Evolutionary conservation across 2,113 vertebrate genomes (phyloP), one percentile per base, ranked within the genome.

Genomic region (Haplotaxodon microlepis): DNA sequence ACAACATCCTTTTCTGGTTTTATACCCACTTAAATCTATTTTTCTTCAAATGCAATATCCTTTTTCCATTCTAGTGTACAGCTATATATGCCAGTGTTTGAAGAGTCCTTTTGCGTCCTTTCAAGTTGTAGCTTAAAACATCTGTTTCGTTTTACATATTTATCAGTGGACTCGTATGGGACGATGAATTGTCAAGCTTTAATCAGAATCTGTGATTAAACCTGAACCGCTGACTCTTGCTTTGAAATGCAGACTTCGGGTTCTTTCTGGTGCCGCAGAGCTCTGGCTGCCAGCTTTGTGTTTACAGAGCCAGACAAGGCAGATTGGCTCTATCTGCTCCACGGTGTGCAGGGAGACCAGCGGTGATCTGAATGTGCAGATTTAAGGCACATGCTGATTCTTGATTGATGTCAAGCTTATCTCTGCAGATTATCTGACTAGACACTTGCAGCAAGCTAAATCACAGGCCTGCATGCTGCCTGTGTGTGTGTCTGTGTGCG

Each of bases 391-490:
- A 78, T 8, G 8, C 34, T 17, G 4, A 50, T 71, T 85, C 21
- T 78, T 84, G 87, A 69, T 86, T 82, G 83, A 89, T 90, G 78
- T 38, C 40, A 27, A 42, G 84, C 34, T 84, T 66, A 84, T 86
- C 83, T 84, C 88, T 16, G 82, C 66, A 79, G 73, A 92, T 84
- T 82, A 87, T 88, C 51, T 73, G 53, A 38, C 81, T 42, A 40
- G 42, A 45, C 76, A 86, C 51, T 79, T 61, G 66, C 57, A 51
- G 53, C 8, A 4, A 47, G 84, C 78, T 81, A 81, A 89, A 79
- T 56, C 73, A 85, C 79, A 36, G 69, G 12, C 27, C 73, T 81
- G 53, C 11, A 31, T 5, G 13, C 13, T 29, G 56, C 27, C 21
- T 29, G 4, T 29, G 36, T 53, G 57, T 31, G 50, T 81, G 24